phyloP scores from a whole-genome alignment of 1,140 invertebrate species.

The Drosophila lacteicornis region DNA sequence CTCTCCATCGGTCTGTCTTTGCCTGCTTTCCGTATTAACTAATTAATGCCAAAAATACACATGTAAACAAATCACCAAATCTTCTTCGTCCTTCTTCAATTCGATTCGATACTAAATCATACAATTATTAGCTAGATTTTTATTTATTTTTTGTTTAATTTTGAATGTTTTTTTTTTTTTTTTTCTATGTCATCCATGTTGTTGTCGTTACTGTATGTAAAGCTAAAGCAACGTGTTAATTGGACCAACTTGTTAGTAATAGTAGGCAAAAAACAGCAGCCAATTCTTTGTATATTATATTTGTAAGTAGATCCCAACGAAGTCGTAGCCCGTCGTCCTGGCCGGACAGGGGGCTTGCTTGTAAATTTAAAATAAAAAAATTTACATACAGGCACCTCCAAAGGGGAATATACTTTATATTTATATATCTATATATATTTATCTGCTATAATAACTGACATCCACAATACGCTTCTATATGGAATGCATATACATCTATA shows the following conservation, averaged over 20 bases:
- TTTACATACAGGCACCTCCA: slow-evolving; percentile 33
- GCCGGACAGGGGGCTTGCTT: slow-evolving; percentile 12
- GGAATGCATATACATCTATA: slow-evolving; percentile 53
- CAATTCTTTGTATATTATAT: slow-evolving; percentile 37
- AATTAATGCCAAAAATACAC: slow-evolving; percentile 58
- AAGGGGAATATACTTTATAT: slow-evolving; percentile 9
- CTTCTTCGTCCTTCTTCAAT: slow-evolving; percentile 30
- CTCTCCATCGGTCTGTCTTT: slow-evolving; percentile 18
- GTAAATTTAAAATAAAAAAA: slow-evolving; percentile 71
- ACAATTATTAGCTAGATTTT: slow-evolving; percentile 43
- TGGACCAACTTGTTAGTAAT: slow-evolving; percentile 61
- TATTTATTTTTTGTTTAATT: slow-evolving; percentile 21
- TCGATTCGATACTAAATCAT: slow-evolving; percentile 41
- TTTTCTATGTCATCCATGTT: slow-evolving; percentile 31
- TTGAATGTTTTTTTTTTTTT: slow-evolving; percentile 21
- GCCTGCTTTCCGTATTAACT: slow-evolving; percentile 19
- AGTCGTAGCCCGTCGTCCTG: not conserved
- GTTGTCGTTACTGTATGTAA: slow-evolving; percentile 49
- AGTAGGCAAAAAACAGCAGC: slow-evolving; percentile 44
- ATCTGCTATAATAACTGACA: slow-evolving; percentile 60
- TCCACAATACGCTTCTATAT: slow-evolving; percentile 39
- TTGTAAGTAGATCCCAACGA: slow-evolving; percentile 12
- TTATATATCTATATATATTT: slow-evolving; percentile 20
- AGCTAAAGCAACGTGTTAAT: slow-evolving; percentile 71
- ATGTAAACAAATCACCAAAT: slow-evolving; percentile 69